A percentile compares a stretch with the other conserved stretches of the same genome.
Evolutionary conservation across 2,888 invertebrate genomes (phyloP).

Genomic region (Coenonympha arcania): DNA sequence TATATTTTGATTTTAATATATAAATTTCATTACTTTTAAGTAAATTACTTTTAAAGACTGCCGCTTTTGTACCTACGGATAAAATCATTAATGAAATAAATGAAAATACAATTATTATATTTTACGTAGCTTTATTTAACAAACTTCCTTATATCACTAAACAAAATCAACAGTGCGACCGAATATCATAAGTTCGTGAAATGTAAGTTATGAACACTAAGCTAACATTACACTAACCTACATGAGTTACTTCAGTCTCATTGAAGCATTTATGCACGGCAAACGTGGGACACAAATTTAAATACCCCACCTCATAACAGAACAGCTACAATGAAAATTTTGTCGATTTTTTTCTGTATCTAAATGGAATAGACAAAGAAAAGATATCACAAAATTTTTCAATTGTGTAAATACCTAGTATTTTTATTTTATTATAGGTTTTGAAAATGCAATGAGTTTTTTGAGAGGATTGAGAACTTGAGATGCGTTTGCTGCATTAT

Average conservation of each 20-base stretch:
- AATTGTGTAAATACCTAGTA: too few species aligned
- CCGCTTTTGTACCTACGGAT: slow-evolving; percentile 36
- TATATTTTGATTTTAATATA: slow-evolving; percentile 1
- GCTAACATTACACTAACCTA: slow-evolving; percentile 21
- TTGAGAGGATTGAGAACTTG: neutral
- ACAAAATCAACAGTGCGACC: slow-evolving; percentile 53
- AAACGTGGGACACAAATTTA: too few species aligned
- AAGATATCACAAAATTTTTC: too few species aligned
- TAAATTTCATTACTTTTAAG: slow-evolving; percentile 16
- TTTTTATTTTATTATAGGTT: neutral
- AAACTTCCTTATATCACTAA: slow-evolving; percentile 50
- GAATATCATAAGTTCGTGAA: slow-evolving; percentile 48
- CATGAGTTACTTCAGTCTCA: slow-evolving; percentile 45
- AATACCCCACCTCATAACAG: too few species aligned
- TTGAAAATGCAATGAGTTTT: neutral
- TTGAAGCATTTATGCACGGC: slow-evolving; percentile 40
- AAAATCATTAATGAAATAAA: slow-evolving; percentile 49
- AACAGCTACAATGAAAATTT: too few species aligned
- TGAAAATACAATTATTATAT: slow-evolving; percentile 36
- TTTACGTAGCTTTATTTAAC: slow-evolving; percentile 60
- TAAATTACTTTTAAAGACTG: slow-evolving; percentile 52
- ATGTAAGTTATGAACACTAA: slow-evolving; percentile 14
- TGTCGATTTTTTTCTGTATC: too few species aligned
- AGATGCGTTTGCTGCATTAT: neutral
- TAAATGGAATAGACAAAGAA: too few species aligned